Percentiles rank a stretch among this genome's conserved stretches.
These are phyloP conservation scores for Chloromyia formosa DNA, from an alignment of 2,888 invertebrate species.

Conservation along the genomic window DNA sequence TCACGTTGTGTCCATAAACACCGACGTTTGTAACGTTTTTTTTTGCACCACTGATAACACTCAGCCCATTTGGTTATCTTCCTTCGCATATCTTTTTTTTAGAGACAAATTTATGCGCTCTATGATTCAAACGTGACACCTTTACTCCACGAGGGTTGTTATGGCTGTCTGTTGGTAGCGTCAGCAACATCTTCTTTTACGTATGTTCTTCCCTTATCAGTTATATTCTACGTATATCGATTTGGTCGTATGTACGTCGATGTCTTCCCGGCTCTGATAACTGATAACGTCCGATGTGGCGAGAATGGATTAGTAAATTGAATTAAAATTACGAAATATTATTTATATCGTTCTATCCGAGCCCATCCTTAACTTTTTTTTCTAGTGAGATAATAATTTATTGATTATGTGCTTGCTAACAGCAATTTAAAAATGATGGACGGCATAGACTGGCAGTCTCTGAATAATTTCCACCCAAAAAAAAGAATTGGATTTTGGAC, in stretches of 20 bases:
- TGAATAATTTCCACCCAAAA: background rate
- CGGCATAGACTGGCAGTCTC: constrained; percentile 34
- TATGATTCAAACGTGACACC: no score
- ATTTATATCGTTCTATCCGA: background rate
- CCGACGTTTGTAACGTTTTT: no score
- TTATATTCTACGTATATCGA: background rate
- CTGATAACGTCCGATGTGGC: constrained; percentile 29
- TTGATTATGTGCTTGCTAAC: constrained; percentile 25
- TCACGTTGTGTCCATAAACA: no score
- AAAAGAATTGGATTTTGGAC: no score
- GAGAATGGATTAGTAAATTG: constrained; percentile 42
- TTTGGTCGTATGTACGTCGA: background rate
- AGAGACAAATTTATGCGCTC: no score
- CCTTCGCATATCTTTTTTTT: no score
- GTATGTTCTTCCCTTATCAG: constrained; percentile 4
- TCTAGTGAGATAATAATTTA: constrained; percentile 35
- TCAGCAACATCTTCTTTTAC: constrained; percentile 6
- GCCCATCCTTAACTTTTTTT: constrained; percentile 12
- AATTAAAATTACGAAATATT: constrained; percentile 41
- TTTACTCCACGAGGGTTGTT: no score
- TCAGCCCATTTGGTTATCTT: no score
- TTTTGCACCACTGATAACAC: no score
- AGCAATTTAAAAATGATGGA: constrained; percentile 19
- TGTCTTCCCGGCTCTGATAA: background rate
- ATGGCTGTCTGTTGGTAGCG: constrained; percentile 1